phyloP scores from a whole-genome alignment of 2,888 invertebrate species.

The Himalopsyche japonica region DNA sequence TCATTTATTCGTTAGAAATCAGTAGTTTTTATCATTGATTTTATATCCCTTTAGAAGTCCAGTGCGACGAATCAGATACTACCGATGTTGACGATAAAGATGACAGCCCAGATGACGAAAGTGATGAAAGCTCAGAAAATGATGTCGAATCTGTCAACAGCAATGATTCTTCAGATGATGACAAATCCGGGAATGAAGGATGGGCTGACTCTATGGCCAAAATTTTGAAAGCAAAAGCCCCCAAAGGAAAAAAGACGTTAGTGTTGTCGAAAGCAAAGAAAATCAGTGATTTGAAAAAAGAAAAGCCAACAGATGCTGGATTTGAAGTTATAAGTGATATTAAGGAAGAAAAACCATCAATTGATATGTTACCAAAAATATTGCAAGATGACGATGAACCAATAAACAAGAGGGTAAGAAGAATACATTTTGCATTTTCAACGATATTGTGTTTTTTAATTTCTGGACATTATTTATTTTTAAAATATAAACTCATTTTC shows the following conservation, averaged over 20 bases:
- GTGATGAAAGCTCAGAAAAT: not conserved
- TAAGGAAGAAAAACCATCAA: constrained; percentile 52
- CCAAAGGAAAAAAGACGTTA: constrained; percentile 73
- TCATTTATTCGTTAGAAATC: too few relatives aligned
- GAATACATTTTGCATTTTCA: not conserved
- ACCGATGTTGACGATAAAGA: not conserved
- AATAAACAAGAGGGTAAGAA: constrained; percentile 46
- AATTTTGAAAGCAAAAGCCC: constrained; percentile 74
- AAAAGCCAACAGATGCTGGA: constrained; percentile 55
- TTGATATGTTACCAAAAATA: constrained; percentile 44
- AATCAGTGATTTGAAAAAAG: constrained; percentile 59
- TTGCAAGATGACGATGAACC: constrained; percentile 47
- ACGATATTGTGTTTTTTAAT: not conserved
- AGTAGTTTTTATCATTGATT: not conserved
- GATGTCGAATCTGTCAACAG: not conserved
- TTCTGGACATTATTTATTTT: too few relatives aligned
- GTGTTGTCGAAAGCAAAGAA: constrained; percentile 82
- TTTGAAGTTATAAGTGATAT: constrained; percentile 71
- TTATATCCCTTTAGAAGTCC: not conserved
- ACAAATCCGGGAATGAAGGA: constrained; percentile 49
- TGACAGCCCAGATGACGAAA: not conserved
- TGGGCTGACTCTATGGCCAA: constrained; percentile 86
- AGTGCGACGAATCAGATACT: not conserved
- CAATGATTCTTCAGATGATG: not conserved
- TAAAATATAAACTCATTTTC: too few relatives aligned